phyloP scores from a whole-genome alignment of 2,797 vertebrate species.

The Paramormyrops hopkinsi region DNA sequence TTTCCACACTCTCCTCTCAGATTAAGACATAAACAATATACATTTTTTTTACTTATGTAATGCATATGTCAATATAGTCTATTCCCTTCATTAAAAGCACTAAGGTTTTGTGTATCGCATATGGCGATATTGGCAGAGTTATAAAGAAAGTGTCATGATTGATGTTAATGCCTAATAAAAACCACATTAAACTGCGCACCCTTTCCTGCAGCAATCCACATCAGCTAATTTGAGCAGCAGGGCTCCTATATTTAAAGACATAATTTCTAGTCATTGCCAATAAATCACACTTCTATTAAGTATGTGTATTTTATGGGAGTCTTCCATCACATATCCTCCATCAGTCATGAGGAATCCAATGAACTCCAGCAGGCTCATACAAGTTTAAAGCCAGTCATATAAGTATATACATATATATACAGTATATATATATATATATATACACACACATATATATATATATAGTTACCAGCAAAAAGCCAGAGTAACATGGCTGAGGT shows the following conservation, averaged over 20 bases:
- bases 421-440: too few relatives aligned
- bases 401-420: not conserved
- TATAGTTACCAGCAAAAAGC: not conserved
- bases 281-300: not conserved
- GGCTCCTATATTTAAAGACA: not conserved
- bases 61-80: not conserved
- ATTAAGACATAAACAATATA: not conserved
- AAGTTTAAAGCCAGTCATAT: not conserved
- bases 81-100: not conserved
- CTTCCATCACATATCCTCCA: not conserved
- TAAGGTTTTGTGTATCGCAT: not conserved
- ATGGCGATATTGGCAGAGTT: not conserved
- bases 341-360: not conserved
- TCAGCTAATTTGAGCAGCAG: not conserved
- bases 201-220: not conserved
- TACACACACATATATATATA: not conserved
- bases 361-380: not conserved
- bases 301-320: not conserved
- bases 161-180: conserved; percentile 5
- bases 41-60: not conserved
- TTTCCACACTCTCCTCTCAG: not conserved
- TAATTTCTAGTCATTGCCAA: conserved; percentile 10
- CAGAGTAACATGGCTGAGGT: not conserved
- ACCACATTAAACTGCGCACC: not conserved
- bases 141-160: not conserved